A percentile compares a stretch with the other conserved stretches of the same genome.
Evolutionary conservation across 2,888 invertebrate species (phyloP).

Genomic region (Rhagium mordax): DNA sequence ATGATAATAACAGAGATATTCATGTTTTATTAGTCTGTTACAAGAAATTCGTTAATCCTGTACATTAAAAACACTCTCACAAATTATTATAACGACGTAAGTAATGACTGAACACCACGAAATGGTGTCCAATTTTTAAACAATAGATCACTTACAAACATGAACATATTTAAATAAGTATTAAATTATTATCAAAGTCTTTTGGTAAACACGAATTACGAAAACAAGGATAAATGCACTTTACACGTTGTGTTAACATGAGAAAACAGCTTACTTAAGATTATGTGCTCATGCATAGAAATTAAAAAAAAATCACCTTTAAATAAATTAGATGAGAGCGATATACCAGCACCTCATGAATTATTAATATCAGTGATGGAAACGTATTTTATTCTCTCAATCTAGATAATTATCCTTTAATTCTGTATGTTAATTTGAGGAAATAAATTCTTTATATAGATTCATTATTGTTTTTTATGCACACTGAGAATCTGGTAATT

Average conservation of each 20-base stretch:
- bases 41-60: neutral
- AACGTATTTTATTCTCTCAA: conserved; percentile 39
- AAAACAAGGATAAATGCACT: conserved; percentile 9
- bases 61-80: neutral
- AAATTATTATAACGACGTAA: conserved; percentile 11
- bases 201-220: neutral
- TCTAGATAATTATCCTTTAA: conserved; percentile 37
- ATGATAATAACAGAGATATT: neutral
- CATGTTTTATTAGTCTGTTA: conserved; percentile 6
- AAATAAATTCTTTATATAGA: conserved; percentile 30
- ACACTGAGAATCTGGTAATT: conserved; percentile 1
- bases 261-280: conserved; percentile 21
- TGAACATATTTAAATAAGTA: conserved; percentile 39
- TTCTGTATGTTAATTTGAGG: conserved; percentile 37
- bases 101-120: conserved; percentile 32
- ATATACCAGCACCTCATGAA: conserved; percentile 50
- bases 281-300: neutral
- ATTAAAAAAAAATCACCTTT: conserved; percentile 4
- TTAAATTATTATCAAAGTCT: conserved; percentile 32
- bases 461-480: conserved; percentile 28
- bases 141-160: conserved; percentile 34
- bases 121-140: conserved; percentile 41
- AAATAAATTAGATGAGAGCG: conserved; percentile 50
- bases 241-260: conserved; percentile 10
- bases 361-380: conserved; percentile 50